These are phyloP conservation scores for Palythoa caribaeorum DNA, from an alignment of 92 coral and sea anemone species.

Conservation along the genomic window DNA sequence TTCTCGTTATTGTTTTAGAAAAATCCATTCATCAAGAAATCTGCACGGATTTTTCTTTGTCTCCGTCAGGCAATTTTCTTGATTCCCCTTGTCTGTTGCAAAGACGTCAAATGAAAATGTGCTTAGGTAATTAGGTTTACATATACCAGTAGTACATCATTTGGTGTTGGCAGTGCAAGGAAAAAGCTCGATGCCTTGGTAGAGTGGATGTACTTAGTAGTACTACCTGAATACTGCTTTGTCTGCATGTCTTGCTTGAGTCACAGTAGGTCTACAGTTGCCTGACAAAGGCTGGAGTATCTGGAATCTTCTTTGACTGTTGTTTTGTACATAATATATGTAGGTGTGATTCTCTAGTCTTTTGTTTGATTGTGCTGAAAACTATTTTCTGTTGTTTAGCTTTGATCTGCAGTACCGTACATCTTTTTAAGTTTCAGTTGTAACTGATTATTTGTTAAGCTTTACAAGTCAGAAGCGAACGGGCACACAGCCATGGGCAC, in stretches of 20 bases:
- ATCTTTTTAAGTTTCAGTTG: conserved; percentile 3
- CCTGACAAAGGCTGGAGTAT: conserved; percentile 6
- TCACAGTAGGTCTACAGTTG: conserved; percentile 30
- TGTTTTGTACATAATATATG: background rate
- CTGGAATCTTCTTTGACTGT: conserved; percentile 13
- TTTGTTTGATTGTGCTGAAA: conserved; percentile 6
- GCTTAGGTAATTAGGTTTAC: conserved; percentile 25
- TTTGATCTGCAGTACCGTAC: conserved; percentile 20
- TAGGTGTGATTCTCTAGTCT: conserved; percentile 22
- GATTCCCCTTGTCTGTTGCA: conserved; percentile 32
- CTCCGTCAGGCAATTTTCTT: conserved; percentile 3
- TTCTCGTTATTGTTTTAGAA: conserved; percentile 8
- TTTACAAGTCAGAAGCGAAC: conserved; percentile 30
- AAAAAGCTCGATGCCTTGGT: conserved; percentile 8
- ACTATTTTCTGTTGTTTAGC: background rate
- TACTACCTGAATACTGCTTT: conserved; percentile 27
- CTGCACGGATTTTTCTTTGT: background rate
- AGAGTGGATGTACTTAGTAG: conserved; percentile 19
- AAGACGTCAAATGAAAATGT: conserved; percentile 18
- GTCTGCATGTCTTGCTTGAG: conserved; percentile 22
- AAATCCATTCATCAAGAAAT: conserved; percentile 11
- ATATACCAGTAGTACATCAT: conserved; percentile 10
- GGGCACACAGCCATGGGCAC: conserved; percentile 9
- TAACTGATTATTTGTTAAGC: background rate
- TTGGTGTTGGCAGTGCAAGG: conserved; percentile 17